phyloP scores from a whole-genome alignment of 92 coral and sea anemone species.

The Porites evermanni region DNA sequence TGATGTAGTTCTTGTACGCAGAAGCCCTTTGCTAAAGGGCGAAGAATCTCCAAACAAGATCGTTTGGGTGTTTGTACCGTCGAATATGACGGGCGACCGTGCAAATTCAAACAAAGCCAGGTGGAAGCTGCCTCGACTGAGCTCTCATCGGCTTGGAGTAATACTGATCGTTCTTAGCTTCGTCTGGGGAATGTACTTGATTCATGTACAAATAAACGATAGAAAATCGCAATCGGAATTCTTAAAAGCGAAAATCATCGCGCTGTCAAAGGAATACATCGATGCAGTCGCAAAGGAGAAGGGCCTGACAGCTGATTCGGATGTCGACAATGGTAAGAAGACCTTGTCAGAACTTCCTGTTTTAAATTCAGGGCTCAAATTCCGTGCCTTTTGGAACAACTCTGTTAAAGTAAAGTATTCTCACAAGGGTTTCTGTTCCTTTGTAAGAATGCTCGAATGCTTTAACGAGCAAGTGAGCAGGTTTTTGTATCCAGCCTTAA shows the following conservation, averaged over 20 bases:
- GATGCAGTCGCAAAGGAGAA: slow-evolving; percentile 88
- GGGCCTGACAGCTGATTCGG: slow-evolving; percentile 17
- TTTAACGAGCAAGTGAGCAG: background rate
- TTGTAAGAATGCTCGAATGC: background rate
- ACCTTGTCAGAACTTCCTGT: background rate
- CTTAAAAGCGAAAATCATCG: slow-evolving; percentile 75
- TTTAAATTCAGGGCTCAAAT: background rate
- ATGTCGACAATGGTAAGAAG: slow-evolving; percentile 9
- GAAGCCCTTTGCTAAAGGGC: slow-evolving; percentile 33
- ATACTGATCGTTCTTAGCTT: slow-evolving; percentile 69
- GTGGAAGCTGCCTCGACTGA: slow-evolving; percentile 31
- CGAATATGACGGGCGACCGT: slow-evolving; percentile 31
- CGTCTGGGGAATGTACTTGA: slow-evolving; percentile 90
- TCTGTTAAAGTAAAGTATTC: background rate
- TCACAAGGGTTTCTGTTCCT: background rate
- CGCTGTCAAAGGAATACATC: slow-evolving; percentile 87
- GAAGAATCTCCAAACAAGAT: background rate
- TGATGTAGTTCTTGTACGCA: slow-evolving; percentile 1
- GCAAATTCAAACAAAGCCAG: background rate
- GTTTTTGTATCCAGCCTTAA: background rate
- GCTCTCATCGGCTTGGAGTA: slow-evolving; percentile 76
- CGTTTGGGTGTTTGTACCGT: too few species aligned
- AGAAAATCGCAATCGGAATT: slow-evolving; percentile 75
- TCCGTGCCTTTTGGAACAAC: background rate
- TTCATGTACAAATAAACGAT: slow-evolving; percentile 83